These are phyloP conservation scores for Aphaenogaster ashmeadi DNA, from an alignment of 1,140 invertebrate genomes.

Conservation along the genomic window DNA sequence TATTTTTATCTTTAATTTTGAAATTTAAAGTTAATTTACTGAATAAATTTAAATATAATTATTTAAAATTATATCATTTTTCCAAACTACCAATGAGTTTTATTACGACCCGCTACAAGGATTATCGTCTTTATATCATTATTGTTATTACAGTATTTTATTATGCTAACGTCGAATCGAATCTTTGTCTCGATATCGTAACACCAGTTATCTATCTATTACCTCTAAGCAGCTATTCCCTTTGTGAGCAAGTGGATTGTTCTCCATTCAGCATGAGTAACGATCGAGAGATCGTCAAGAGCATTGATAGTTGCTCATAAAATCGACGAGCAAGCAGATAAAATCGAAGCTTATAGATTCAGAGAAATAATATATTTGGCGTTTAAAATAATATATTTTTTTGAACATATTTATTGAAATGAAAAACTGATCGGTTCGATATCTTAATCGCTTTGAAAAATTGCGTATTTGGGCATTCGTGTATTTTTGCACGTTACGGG, in stretches of 20 bases:
- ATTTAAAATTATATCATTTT: background rate
- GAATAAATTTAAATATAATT: background rate
- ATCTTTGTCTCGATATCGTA: background rate
- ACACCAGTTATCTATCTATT: background rate
- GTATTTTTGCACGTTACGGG: background rate
- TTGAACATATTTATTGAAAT: background rate
- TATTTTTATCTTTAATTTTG: background rate
- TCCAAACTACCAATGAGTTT: background rate
- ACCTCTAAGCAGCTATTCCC: background rate
- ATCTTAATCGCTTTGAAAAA: background rate
- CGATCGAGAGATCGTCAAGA: conserved; percentile 16
- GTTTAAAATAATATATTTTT: background rate
- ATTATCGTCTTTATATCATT: background rate
- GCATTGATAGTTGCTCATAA: conserved; percentile 5
- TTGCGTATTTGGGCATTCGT: background rate
- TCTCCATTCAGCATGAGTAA: background rate
- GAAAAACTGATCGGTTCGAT: background rate
- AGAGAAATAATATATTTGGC: background rate
- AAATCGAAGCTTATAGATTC: conserved; percentile 1
- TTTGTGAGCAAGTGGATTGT: background rate
- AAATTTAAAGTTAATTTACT: background rate
- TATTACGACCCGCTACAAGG: background rate
- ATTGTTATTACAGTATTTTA: background rate
- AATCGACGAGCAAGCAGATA: background rate
- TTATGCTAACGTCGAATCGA: background rate